These are phyloP conservation scores for Dipodomys ordii DNA, from an alignment of 2,113 vertebrate genomes.

Conservation along the genomic window DNA sequence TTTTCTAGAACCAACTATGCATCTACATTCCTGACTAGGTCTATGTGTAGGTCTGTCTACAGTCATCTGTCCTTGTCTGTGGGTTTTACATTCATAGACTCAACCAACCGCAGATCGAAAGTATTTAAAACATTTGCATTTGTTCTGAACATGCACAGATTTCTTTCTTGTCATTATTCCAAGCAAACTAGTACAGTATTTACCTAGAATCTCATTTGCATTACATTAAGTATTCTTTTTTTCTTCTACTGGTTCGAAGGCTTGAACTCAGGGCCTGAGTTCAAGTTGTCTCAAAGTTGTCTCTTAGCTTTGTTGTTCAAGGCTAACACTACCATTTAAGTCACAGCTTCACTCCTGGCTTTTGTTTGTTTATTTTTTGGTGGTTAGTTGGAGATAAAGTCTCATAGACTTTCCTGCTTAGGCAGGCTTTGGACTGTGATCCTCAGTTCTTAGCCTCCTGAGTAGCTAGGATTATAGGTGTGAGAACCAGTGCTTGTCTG, in stretches of 20 bases:
- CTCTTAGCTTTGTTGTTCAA: too few relatives aligned
- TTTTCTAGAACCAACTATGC: neutral
- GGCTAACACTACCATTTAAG: too few relatives aligned
- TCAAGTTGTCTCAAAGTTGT: too few relatives aligned
- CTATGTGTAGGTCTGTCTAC: fast-evolving
- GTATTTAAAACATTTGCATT: neutral
- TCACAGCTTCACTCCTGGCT: neutral
- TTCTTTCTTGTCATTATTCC: neutral
- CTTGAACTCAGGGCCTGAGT: too few relatives aligned
- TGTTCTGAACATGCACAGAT: neutral
- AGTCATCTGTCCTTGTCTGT: neutral
- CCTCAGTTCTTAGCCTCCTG: too few relatives aligned
- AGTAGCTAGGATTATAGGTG: too few relatives aligned
- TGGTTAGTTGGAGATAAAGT: too few relatives aligned
- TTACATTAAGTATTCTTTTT: neutral
- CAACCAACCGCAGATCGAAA: neutral
- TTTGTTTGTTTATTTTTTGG: neutral
- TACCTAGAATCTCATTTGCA: neutral
- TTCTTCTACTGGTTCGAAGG: too few relatives aligned
- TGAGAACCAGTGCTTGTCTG: too few relatives aligned
- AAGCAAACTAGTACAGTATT: neutral
- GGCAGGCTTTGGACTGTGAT: too few relatives aligned
- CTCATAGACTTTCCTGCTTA: too few relatives aligned
- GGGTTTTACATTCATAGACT: neutral
- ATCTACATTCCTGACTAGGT: too few relatives aligned